These are phyloP conservation scores for Tenthredo amoena DNA, from an alignment of 2,888 invertebrate species.

Conservation along the genomic window DNA sequence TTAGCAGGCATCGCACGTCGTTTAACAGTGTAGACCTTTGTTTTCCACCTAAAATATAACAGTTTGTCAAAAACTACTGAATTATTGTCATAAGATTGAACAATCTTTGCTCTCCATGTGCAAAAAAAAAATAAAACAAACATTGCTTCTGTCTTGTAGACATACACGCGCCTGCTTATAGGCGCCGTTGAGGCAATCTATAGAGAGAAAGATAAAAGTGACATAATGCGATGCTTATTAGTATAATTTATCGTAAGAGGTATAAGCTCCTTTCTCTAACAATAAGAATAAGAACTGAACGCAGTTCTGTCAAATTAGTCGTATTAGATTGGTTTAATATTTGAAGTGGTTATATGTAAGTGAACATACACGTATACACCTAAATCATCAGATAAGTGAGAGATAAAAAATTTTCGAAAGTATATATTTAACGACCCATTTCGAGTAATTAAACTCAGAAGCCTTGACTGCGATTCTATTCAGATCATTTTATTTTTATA, in stretches of 20 bases:
- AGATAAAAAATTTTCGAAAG: constrained; percentile 34
- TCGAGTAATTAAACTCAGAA: constrained; percentile 37
- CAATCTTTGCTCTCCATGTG: neutral
- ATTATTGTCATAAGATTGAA: neutral
- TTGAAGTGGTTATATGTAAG: constrained; percentile 7
- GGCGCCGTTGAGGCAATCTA: constrained; percentile 8
- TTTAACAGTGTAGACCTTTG: neutral
- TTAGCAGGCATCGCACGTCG: neutral
- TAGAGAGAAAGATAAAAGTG: neutral
- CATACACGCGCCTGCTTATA: neutral
- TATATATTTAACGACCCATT: constrained; percentile 41
- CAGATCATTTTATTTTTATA: neutral
- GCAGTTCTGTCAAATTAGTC: constrained; percentile 27
- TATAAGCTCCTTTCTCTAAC: constrained; percentile 31
- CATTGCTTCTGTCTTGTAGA: neutral
- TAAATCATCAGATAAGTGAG: neutral
- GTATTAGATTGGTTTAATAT: constrained; percentile 1
- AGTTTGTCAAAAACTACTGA: neutral
- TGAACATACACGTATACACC: neutral
- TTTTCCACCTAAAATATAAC: neutral
- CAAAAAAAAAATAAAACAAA: neutral
- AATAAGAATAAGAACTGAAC: neutral
- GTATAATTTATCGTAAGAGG: constrained; percentile 6
- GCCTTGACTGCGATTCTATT: constrained; percentile 40
- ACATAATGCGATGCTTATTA: constrained; percentile 28